A percentile compares a stretch with the other conserved stretches of the same genome.
Evolutionary conservation across 2,113 vertebrate species (phyloP).

Genomic region (Notiomystis cincta): DNA sequence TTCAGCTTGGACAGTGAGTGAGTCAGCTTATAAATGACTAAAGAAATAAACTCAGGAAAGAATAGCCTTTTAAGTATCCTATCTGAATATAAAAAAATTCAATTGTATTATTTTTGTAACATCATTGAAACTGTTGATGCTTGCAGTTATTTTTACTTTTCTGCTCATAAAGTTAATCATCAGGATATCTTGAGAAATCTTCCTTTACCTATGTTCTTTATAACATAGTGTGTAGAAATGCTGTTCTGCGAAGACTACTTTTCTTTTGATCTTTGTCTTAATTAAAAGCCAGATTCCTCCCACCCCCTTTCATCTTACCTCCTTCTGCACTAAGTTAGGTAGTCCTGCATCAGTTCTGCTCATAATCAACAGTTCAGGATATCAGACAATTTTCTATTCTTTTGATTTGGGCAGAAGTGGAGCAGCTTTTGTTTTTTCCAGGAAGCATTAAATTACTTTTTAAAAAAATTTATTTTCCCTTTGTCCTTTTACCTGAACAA

Average conservation of each 20-base stretch:
- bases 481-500: background rate
- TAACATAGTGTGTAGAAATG: background rate
- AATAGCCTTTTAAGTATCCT: background rate
- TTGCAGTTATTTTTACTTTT: background rate
- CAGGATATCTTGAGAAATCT: background rate
- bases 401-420: slow-evolving; percentile 24
- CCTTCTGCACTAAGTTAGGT: background rate
- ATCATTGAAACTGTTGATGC: background rate
- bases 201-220: background rate
- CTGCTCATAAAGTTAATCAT: background rate
- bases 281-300: background rate
- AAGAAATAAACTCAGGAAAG: background rate
- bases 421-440: background rate
- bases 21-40: background rate
- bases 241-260: background rate
- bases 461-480: background rate
- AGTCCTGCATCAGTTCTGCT: background rate
- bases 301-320: background rate
- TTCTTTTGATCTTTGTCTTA: background rate
- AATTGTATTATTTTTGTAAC: background rate
- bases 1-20: background rate
- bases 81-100: background rate
- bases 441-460: background rate
- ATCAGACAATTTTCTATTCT: background rate
- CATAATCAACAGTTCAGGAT: background rate